Evolutionary conservation across 2,113 vertebrate genomes (phyloP), one percentile per base, ranked within the genome.

Genomic region (Epinephelus moara): DNA sequence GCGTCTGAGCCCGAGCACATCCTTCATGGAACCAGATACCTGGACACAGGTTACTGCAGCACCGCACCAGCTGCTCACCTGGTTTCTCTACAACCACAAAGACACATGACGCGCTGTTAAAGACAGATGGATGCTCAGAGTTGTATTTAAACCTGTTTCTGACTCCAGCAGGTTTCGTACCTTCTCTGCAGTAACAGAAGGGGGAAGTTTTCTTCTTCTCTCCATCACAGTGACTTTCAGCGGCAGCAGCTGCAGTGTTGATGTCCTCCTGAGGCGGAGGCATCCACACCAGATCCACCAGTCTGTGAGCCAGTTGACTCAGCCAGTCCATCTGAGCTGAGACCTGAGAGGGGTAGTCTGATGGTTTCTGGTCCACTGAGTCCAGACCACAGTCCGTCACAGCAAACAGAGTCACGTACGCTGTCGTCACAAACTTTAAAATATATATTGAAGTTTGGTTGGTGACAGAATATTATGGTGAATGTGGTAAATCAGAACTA

Each of bases 151-250:
- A 9, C 42, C 42, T 45, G 42, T 11, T 45, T 12, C 2, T 11
- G 42, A 11, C 9, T 45, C 40, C 30, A 30, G 30, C 30, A 30
- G 30, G 30, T 4, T 30, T 57, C 23, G 10, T 4, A 63, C 61
- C 61, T 42, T 63, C 61, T 42, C 37, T 63, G 37, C 61, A 63
- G 61, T 63, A 63, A 63, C 61, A 63, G 33, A 63, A 63, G 33
- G 61, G 61, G 61, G 6, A 63, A 0, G 37, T 42, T 6, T 40
- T 63, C 33, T 15, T 60, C 57, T 63, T n/a, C 18, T 63, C 61
- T 63, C 33, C 33, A 0, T 63, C 61, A 1, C 33, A 12, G 42
- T 45, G 42, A 45, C 11, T 4, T 5, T 18, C 25, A 8, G 57
- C 57, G 3, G 57, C 61, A 2, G 60, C 60, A 11, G 60, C 60